Percentiles rank a stretch among this genome's conserved stretches.
Conservation (phyloP, 2,113 vertebrate genomes). For the Pelobates fuscus region DNA sequence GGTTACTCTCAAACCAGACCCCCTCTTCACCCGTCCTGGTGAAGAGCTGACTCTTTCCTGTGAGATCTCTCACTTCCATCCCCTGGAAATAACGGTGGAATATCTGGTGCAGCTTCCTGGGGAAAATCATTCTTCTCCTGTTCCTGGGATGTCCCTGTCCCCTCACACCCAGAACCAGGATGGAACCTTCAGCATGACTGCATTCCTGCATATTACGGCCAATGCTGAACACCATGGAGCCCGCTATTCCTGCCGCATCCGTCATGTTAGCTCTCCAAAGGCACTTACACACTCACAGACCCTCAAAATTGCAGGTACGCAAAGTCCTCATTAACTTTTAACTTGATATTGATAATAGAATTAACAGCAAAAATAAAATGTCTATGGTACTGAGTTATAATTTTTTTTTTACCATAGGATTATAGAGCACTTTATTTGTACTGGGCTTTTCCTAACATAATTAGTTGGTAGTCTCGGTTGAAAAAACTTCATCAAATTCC, state of each 20-base stretch:
- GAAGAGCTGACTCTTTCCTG: slow-evolving; percentile 66
- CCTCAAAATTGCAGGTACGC: slow-evolving; percentile 68
- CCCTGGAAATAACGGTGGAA: slow-evolving; percentile 69
- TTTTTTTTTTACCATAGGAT: too few relatives aligned
- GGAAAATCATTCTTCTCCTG: slow-evolving; percentile 40
- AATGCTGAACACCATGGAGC: slow-evolving; percentile 64
- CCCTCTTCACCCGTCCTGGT: slow-evolving; percentile 63
- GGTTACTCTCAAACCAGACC: slow-evolving; percentile 12
- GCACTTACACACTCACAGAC: slow-evolving; percentile 54
- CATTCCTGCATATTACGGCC: slow-evolving; percentile 58
- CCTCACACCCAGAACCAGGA: slow-evolving; percentile 71
- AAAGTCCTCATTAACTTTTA: too few relatives aligned
- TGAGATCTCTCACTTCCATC: slow-evolving; percentile 73
- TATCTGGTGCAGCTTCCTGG: slow-evolving; percentile 65
- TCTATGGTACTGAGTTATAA: too few relatives aligned
- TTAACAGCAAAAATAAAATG: too few relatives aligned
- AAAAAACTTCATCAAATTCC: too few relatives aligned
- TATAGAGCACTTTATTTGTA: too few relatives aligned
- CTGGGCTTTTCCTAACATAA: too few relatives aligned
- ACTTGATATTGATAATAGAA: too few relatives aligned
- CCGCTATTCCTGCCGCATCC: slow-evolving; percentile 69
- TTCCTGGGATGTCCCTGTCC: slow-evolving; percentile 60
- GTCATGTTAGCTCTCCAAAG: slow-evolving; percentile 60
- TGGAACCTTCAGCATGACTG: slow-evolving; percentile 74
- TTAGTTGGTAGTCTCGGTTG: too few relatives aligned